Evolutionary conservation across 2,888 invertebrate genomes (phyloP).

Genomic region (Dolichopus griseipennis): DNA sequence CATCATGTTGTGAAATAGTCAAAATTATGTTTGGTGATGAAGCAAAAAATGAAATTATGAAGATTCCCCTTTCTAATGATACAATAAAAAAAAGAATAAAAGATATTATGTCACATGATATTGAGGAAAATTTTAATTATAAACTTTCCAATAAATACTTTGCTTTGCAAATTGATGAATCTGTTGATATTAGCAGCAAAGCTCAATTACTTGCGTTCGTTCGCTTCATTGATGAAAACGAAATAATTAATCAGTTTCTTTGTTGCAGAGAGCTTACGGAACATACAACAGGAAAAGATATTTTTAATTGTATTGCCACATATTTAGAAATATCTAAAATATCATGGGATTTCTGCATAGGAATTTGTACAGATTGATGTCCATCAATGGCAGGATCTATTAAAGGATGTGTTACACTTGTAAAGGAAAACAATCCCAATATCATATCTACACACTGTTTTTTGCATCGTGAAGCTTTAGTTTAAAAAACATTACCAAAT

Average conservation of each 20-base stretch:
- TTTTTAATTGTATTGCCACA: too few species aligned
- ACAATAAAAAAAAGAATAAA: slow-evolving; percentile 8
- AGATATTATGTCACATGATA: background rate
- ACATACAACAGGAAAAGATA: too few species aligned
- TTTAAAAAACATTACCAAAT: too few species aligned
- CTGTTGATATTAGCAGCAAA: slow-evolving; percentile 4
- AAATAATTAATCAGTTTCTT: too few species aligned
- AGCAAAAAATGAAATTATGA: slow-evolving; percentile 6
- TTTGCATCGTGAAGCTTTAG: too few species aligned
- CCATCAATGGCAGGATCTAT: too few species aligned
- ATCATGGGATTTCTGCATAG: too few species aligned
- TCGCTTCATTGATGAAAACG: background rate
- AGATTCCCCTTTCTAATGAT: slow-evolving; percentile 5
- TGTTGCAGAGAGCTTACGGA: background rate
- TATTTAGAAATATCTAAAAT: too few species aligned
- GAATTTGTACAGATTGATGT: too few species aligned
- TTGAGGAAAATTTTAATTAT: slow-evolving; percentile 1
- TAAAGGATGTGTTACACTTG: too few species aligned
- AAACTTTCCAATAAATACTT: slow-evolving; percentile 5
- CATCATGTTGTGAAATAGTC: slow-evolving; percentile 7
- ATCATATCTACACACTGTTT: too few species aligned
- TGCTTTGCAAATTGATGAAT: slow-evolving; percentile 7
- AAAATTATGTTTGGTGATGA: slow-evolving; percentile 10
- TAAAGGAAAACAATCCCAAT: too few species aligned
- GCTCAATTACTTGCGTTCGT: slow-evolving; percentile 2